Base-by-base conservation (phyloP, 2,113 vertebrate species). In the Epinephelus fuscoguttatus region DNA sequence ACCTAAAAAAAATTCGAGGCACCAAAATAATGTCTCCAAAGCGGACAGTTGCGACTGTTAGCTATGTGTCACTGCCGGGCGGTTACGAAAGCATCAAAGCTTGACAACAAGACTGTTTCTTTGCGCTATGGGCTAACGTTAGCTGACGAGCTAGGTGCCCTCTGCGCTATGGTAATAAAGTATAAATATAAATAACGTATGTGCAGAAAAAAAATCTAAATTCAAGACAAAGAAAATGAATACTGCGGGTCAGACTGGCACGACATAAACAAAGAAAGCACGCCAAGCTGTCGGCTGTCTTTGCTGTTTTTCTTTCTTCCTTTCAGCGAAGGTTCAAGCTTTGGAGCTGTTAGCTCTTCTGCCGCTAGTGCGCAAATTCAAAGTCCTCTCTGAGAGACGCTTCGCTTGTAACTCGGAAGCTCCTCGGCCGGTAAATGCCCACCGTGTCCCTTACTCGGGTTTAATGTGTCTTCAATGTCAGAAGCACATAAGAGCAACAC, bases 41-140 rank as follows among this genome's bases (percentile, higher is more conserved):
- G 33, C n/a, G 8, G 70, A 27, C 71, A 52, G 2, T 21, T 18
- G 10, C 11, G 19, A 18, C 62, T 12, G 71, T 70, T 71, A 55
- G 52, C 50, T 52, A 45, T 90, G 52, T 75, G 52, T 61, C 70
- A 53, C 68, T 40, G 62, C 47, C 69, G 27, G 74, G 66, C 56
- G 68, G 84, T 92, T 89, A 88, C 70, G 83, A 91, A 91, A 93
- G 82, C 89, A 23, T 53, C 85, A 79, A 62, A 82, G 61, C 77
- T 87, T 74, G 61, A 84, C 84, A 79, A 87, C 78, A 85, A 84
- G 1, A 70, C 68, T 76, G 68, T 79, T 81, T 56, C 52, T 78
- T n/a, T 59, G 60, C 75, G 85, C 80, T 78, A 14, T 42, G 17
- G 4, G 91, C 86, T 93, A 93, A 80, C 71, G 89, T 71, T 88